phyloP scores from a whole-genome alignment of 2,888 invertebrate species.

The Heteromyza rotundicornis region DNA sequence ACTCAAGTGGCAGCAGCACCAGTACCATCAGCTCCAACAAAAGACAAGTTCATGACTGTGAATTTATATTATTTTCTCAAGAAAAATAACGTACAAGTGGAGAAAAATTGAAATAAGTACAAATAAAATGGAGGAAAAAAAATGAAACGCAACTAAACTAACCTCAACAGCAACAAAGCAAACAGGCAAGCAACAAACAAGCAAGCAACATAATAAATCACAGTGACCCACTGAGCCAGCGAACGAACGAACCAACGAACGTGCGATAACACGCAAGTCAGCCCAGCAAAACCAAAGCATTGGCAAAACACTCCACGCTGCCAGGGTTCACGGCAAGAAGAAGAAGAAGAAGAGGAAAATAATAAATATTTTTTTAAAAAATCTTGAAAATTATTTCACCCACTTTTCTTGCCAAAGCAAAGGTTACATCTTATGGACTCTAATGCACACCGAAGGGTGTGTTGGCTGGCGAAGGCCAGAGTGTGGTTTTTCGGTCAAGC shows the following conservation, averaged over 20 bases:
- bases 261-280: constrained; percentile 21
- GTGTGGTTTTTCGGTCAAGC: background rate
- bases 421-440: constrained; percentile 1
- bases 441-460: constrained; percentile 6
- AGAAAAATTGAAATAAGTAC: background rate
- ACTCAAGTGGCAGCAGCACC: constrained; percentile 11
- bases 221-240: constrained; percentile 24
- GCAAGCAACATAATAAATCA: constrained; percentile 30
- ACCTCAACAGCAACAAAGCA: constrained; percentile 1
- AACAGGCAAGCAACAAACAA: background rate
- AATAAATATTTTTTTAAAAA: no score
- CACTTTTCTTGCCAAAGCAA: background rate
- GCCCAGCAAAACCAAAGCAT: background rate
- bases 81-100: constrained; percentile 8
- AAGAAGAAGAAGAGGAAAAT: background rate
- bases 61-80: constrained; percentile 27
- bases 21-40: constrained; percentile 23
- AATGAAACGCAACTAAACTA: no score
- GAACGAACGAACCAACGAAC: no score
- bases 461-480: background rate
- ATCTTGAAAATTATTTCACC: background rate
- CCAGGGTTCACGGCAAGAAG: no score
- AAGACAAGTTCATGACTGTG: constrained; percentile 32
- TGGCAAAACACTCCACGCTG: no score
- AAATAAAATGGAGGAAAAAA: constrained; percentile 3